Evolutionary conservation across 2,888 invertebrate genomes (phyloP).

Genomic region (Melanotus villosus): DNA sequence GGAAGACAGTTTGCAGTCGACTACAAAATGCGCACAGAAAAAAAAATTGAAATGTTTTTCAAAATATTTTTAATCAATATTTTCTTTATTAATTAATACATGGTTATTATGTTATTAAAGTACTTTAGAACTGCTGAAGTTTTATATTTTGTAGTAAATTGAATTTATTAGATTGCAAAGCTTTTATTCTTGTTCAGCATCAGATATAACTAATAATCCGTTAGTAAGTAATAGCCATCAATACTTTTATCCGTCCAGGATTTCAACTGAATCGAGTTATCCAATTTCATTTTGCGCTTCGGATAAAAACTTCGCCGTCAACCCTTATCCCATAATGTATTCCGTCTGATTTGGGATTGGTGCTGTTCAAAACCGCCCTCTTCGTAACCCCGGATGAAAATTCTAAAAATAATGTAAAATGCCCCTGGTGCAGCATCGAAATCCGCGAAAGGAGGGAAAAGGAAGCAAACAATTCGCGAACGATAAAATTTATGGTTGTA

Average conservation of each 20-base stretch:
- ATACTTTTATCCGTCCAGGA: conserved; percentile 54
- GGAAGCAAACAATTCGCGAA: conserved; percentile 54
- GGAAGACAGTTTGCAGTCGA: no score
- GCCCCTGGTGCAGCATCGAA: conserved; percentile 48
- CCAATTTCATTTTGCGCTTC: conserved; percentile 56
- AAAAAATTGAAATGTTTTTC: no score
- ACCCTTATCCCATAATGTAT: conserved; percentile 60
- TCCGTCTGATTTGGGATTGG: conserved; percentile 58
- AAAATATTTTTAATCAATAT: no score
- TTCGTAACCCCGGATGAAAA: conserved; percentile 56
- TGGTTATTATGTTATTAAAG: no score
- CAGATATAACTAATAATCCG: background rate
- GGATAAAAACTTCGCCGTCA: conserved; percentile 52
- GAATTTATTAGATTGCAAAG: no score
- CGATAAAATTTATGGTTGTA: conserved; percentile 58
- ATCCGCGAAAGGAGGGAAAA: conserved; percentile 49
- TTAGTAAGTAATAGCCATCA: conserved; percentile 38
- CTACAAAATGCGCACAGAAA: no score
- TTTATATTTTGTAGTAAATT: no score
- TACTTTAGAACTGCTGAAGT: no score
- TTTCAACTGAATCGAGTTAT: conserved; percentile 53
- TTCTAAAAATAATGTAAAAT: conserved; percentile 59
- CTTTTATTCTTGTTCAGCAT: no score
- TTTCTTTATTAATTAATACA: no score
- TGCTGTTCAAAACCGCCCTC: conserved; percentile 49